Evolutionary conservation across 2,888 invertebrate species (phyloP).

Genomic region (Acleris literana): DNA sequence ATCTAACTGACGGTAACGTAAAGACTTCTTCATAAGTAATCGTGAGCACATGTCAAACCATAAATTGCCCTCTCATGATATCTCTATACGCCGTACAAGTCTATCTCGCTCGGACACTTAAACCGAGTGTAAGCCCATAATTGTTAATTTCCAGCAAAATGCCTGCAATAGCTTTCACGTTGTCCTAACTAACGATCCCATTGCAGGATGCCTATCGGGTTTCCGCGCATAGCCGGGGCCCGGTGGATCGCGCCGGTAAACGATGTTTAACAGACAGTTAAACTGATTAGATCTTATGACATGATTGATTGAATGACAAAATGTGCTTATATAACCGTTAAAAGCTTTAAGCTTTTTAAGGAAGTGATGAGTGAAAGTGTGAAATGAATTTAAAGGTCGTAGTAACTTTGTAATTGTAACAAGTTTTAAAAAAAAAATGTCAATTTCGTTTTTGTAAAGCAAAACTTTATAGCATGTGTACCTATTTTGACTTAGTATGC

Average conservation of each 20-base stretch:
- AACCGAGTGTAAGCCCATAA: conserved; percentile 73
- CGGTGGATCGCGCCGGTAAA: conserved; percentile 36
- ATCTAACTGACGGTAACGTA: too few species aligned
- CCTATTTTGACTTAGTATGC: too few species aligned
- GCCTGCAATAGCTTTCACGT: conserved; percentile 74
- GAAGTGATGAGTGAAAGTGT: too few species aligned
- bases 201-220: conserved; percentile 81
- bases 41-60: background rate
- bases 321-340: too few species aligned
- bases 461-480: too few species aligned
- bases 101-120: conserved; percentile 55
- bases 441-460: too few species aligned
- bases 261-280: conserved; percentile 19
- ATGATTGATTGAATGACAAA: background rate
- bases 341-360: too few species aligned
- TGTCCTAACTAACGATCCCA: conserved; percentile 78
- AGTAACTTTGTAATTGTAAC: too few species aligned
- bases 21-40: background rate
- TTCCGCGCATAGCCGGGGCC: conserved; percentile 63
- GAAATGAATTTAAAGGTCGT: too few species aligned
- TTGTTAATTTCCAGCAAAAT: conserved; percentile 81
- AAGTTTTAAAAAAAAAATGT: too few species aligned
- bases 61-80: conserved; percentile 17
- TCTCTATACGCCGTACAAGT: conserved; percentile 27
- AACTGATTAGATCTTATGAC: background rate